Percentiles rank a stretch among this genome's conserved stretches.
phyloP scores from a whole-genome alignment of 2,113 vertebrate species.

The Ophiodon elongatus region DNA sequence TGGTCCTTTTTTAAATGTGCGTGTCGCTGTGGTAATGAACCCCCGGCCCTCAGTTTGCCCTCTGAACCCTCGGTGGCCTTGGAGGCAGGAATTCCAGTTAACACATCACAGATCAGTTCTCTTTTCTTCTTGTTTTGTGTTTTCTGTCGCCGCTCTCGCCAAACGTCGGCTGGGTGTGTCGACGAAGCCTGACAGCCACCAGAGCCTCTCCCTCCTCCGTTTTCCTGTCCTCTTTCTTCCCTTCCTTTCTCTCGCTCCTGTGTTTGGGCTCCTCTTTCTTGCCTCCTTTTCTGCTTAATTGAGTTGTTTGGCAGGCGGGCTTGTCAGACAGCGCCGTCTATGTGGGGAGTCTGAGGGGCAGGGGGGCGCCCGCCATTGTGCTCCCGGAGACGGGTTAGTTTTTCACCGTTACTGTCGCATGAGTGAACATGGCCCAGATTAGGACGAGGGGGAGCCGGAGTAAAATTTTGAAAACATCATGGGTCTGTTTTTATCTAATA shows the following conservation, averaged over 20 bases:
- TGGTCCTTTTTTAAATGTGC: slow-evolving; percentile 6
- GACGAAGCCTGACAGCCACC: slow-evolving; percentile 79
- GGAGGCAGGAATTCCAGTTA: slow-evolving; percentile 86
- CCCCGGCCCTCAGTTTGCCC: slow-evolving; percentile 82
- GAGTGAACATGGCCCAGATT: slow-evolving; percentile 77
- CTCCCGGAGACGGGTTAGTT: slow-evolving; percentile 84
- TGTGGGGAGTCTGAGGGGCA: slow-evolving; percentile 84
- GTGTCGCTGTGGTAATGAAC: slow-evolving; percentile 83
- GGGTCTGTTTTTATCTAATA: background rate
- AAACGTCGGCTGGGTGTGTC: slow-evolving; percentile 55
- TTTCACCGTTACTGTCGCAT: slow-evolving; percentile 86
- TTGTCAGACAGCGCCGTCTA: slow-evolving; percentile 82
- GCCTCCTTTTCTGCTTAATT: slow-evolving; percentile 87
- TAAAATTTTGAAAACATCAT: slow-evolving; percentile 44
- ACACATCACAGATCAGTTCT: slow-evolving; percentile 79
- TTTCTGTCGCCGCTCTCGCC: slow-evolving; percentile 46
- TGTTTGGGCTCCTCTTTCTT: slow-evolving; percentile 83
- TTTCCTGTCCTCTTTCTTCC: slow-evolving; percentile 75
- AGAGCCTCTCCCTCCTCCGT: slow-evolving; percentile 74
- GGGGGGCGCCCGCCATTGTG: slow-evolving; percentile 79
- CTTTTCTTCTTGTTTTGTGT: slow-evolving; percentile 68
- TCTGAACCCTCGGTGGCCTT: slow-evolving; percentile 81
- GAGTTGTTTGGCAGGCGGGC: slow-evolving; percentile 87
- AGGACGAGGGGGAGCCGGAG: slow-evolving; percentile 28
- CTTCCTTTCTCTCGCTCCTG: slow-evolving; percentile 75